These are phyloP conservation scores for Picathartes gymnocephalus DNA, from an alignment of 2,113 vertebrate species.

Conservation along the genomic window DNA sequence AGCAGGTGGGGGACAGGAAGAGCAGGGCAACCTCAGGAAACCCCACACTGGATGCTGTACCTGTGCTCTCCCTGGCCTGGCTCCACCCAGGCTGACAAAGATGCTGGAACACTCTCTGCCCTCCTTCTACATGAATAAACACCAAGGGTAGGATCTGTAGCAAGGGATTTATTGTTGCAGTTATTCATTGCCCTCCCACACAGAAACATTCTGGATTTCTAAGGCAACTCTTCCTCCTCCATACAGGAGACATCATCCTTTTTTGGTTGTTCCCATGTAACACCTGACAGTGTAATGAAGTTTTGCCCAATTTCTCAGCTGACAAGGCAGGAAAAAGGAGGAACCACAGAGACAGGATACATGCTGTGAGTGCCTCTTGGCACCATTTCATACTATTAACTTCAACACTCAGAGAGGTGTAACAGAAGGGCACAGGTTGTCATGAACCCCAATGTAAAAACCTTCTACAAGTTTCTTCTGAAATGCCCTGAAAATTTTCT, in stretches of 20 bases:
- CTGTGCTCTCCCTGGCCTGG: neutral
- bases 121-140: neutral
- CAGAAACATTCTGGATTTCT: neutral
- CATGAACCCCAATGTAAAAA: neutral
- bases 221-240: neutral
- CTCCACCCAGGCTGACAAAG: neutral
- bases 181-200: neutral
- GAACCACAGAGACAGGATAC: neutral
- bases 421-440: neutral
- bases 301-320: neutral
- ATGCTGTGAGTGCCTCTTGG: neutral
- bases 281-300: neutral
- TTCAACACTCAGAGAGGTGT: neutral
- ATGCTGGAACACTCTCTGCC: neutral
- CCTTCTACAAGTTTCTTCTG: neutral
- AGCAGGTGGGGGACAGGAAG: neutral
- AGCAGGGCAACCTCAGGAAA: neutral
- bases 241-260: neutral
- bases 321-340: neutral
- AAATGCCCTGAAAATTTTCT: neutral
- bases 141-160: neutral
- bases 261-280: neutral
- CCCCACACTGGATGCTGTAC: neutral
- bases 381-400: neutral
- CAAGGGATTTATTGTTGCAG: neutral